Evolutionary conservation across 1,140 invertebrate species (phyloP), one percentile per base, ranked within the genome.

Genomic region (Archivesica marissinica): DNA sequence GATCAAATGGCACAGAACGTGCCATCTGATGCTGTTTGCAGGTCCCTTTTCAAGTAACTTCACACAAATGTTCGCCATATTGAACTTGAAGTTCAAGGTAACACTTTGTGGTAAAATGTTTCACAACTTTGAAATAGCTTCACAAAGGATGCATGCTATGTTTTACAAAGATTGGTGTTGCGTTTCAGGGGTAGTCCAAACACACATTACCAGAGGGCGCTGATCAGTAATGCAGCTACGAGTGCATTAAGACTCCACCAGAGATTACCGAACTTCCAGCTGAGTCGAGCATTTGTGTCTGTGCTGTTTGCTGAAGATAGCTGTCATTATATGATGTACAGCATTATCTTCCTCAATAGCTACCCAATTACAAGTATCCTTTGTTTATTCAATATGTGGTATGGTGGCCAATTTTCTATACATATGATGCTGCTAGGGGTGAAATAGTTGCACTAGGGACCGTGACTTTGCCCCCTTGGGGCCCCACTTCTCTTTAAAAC

Each of bases 311-410:
- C 96, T 54, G 99, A 99, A 94, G 99, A 99, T 94, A 98, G 98
- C 80, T 98, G 97, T 88, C 99, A 99, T 93, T 99, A 99, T 93
- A 95, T 99, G 74, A 96, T 99, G 93, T 99, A 97, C 94, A 97
- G 97, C 15, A 93, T 99, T 64, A 98, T 99, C 89, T 99, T 99
- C 93, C 95, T 99, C 86, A 98, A 97, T 93, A 96, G 96, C 44
- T 95, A 96, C 74, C 98, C 98, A 35, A 96, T 98, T 66, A 96
- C 98, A 88, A 95, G 97, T 98, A 97, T 97, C 93, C 94, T 95
- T 95, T 95, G 6, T 25, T 28, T 3, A 44, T 28, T 23, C 25
- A 17, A 64, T 6, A n/a, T 7, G 17, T 7, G 15, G 30, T 25
- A 0, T 28, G 2, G 17, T n/a, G n/a, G n/a, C n/a, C n/a, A n/a